Base-by-base conservation (phyloP, 1,140 invertebrate genomes). In the Caenorhabditis briggsae region DNA sequence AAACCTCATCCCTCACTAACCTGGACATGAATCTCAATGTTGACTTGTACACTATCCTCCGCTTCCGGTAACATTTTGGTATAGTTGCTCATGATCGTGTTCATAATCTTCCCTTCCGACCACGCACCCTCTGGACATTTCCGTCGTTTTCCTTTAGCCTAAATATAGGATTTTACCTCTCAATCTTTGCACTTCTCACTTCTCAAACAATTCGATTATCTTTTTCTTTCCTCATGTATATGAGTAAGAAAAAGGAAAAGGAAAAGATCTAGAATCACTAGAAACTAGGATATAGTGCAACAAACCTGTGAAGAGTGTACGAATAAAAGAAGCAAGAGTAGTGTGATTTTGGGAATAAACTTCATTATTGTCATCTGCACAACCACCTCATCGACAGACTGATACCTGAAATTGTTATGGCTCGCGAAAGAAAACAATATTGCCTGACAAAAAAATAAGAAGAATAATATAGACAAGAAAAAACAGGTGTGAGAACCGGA, bases 21-120 rank as follows among this genome's bases (percentile, higher is more conserved):
- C 86, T 91, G 89, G 8, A 91, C 91, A 64, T 90, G 91, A 87
- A 91, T 74, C 84, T 91, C 91, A 50, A 91, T 86, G 50, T 92
- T 88, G 0, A 91, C 91, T 84, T 87, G 85, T 5, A 91, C 91
- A 74, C 85, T 86, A 7, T 90, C 91, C 64, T 91, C 91, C 2
- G 90, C 89, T 70, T 91, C 91, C 9, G 91, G 91, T 56, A 91
- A 82, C 87, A 88, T 90, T 86, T 91, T 91, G 18, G 91, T 92
- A 82, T 91, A 91, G 70, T 91, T 91, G 18, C 20, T 50, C 87
- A 91, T 91, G 50, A 92, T 61, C 65, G 88, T 83, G 50, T 85
- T 65, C 56, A 91, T 85, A 58, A 92, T 92, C 61, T 89, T 88
- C 2, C 88, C 90, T 84, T 92, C 91, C 2, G 85, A 87, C 90